Percentiles rank a stretch among this genome's conserved stretches.
phyloP scores from a whole-genome alignment of 1,140 invertebrate genomes.

The Dendroctonus valens region DNA sequence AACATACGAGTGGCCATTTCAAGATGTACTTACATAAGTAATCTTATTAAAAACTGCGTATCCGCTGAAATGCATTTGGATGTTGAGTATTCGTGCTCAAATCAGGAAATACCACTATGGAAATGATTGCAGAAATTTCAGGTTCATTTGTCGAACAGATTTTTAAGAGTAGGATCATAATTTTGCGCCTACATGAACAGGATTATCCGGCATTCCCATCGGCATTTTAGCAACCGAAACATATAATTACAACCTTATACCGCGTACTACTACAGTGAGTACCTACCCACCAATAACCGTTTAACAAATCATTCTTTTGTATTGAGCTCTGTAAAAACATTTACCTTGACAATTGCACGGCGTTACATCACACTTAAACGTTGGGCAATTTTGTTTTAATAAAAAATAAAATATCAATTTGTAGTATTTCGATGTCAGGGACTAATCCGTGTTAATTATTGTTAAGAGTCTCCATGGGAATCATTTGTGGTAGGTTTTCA shows the following conservation, averaged over 20 bases:
- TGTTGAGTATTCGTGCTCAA: background rate
- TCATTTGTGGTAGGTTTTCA: too few species aligned
- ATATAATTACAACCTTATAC: constrained; percentile 20
- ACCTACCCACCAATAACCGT: constrained; percentile 23
- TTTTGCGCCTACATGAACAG: too few species aligned
- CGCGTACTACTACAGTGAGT: constrained; percentile 5
- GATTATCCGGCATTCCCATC: background rate
- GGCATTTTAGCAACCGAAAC: constrained; percentile 15
- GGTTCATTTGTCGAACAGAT: background rate
- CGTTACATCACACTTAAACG: constrained; percentile 30
- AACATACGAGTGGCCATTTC: too few species aligned
- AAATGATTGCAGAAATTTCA: background rate
- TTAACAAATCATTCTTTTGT: constrained; percentile 30
- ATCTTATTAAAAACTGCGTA: too few species aligned
- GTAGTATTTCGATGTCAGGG: constrained; percentile 34
- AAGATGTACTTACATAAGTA: too few species aligned
- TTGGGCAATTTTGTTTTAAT: constrained; percentile 26
- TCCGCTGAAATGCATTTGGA: background rate
- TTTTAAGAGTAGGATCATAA: too few species aligned
- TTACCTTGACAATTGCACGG: constrained; percentile 31
- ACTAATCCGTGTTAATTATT: constrained; percentile 9
- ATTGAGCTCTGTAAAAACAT: constrained; percentile 21
- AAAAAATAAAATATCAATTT: constrained; percentile 33
- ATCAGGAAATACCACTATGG: background rate
- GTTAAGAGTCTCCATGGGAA: constrained; percentile 3